These are phyloP conservation scores for Scyliorhinus canicula DNA, from an alignment of 2,797 vertebrate species.

Conservation along the genomic window DNA sequence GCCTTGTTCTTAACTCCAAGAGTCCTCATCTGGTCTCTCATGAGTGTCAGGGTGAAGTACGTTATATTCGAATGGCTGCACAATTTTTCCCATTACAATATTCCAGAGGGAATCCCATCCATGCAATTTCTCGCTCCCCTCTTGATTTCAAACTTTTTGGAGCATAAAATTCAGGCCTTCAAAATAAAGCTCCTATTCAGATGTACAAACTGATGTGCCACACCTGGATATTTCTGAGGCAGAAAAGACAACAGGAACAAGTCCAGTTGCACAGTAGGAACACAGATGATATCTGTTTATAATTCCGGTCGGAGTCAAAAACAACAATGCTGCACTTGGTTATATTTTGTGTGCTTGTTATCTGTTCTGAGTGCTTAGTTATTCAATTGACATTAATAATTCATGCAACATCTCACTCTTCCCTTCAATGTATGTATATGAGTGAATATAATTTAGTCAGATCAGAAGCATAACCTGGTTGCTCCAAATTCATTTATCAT, in stretches of 20 bases:
- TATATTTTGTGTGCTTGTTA: neutral
- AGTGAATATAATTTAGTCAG: neutral
- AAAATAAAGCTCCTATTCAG: no score
- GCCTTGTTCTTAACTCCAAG: no score
- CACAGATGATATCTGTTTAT: neutral
- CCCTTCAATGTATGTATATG: neutral
- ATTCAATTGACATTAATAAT: slow-evolving; percentile 1
- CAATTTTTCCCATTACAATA: no score
- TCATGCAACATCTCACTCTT: neutral
- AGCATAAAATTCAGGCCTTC: no score
- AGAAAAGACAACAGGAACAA: neutral
- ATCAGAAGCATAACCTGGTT: neutral
- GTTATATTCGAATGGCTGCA: no score
- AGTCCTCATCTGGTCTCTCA: no score
- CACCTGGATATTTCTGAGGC: no score
- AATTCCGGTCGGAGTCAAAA: neutral
- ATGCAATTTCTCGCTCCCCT: no score
- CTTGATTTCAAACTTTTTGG: no score
- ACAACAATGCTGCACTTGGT: neutral
- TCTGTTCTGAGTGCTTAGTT: neutral
- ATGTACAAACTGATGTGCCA: no score
- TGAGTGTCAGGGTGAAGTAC: no score
- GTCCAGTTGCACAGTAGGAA: neutral
- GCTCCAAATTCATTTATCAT: neutral
- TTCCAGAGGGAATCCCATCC: no score